These are phyloP conservation scores for Cynopterus sphinx DNA, from an alignment of 2,797 vertebrate species.

Conservation along the genomic window DNA sequence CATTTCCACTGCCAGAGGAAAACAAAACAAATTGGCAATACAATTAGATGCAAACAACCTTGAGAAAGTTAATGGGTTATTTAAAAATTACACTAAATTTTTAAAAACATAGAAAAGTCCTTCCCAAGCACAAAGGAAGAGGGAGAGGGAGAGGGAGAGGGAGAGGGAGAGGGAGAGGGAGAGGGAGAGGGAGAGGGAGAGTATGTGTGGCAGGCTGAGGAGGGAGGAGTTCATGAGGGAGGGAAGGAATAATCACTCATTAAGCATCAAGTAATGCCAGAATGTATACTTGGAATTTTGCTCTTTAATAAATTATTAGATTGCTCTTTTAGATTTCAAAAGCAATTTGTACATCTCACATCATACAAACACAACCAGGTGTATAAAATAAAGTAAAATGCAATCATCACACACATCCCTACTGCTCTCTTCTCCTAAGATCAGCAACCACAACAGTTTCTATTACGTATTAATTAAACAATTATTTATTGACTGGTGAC, in stretches of 20 bases:
- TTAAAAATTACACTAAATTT: constrained; percentile 1
- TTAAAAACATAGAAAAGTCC: not conserved
- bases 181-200: not conserved
- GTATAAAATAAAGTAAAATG: not conserved
- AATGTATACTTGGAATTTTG: not conserved
- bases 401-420: not conserved
- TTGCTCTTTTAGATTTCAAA: not conserved
- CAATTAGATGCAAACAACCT: not conserved
- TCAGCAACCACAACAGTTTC: not conserved
- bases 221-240: not conserved
- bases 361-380: not conserved
- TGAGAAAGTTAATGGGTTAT: not conserved
- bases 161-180: no score
- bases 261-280: not conserved
- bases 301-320: not conserved
- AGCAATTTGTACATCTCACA: not conserved
- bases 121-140: not conserved
- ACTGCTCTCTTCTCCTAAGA: not conserved
- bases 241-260: not conserved
- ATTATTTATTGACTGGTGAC: not conserved
- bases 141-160: no score
- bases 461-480: not conserved
- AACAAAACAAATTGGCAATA: not conserved
- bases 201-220: not conserved
- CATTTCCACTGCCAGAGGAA: not conserved